Conservation (phyloP, 2,888 invertebrate genomes). For the Mythimna pallens region DNA sequence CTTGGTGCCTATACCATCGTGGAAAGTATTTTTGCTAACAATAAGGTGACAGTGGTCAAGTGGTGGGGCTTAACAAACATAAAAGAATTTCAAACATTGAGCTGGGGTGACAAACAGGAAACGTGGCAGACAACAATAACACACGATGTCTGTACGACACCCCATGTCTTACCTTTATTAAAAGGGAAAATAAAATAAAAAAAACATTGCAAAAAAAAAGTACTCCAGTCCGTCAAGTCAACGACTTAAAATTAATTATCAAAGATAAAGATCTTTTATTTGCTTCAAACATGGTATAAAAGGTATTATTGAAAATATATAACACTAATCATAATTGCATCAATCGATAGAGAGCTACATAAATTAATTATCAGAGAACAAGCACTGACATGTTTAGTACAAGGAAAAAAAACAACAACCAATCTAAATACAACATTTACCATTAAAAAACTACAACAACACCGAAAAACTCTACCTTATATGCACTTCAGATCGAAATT, state of each 20-base stretch:
- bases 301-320: no score
- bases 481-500: background rate
- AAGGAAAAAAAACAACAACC: background rate
- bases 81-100: background rate
- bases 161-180: rapidly evolving
- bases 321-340: background rate
- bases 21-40: background rate
- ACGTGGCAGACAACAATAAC: background rate
- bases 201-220: background rate
- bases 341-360: slow-evolving; percentile 23
- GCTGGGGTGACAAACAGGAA: no score
- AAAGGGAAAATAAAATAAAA: background rate
- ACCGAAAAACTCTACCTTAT: slow-evolving; percentile 5
- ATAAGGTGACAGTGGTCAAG: no score
- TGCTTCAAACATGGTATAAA: no score
- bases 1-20: background rate
- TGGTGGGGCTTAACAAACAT: no score
- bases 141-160: background rate
- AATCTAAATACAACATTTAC: background rate
- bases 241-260: background rate
- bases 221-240: background rate
- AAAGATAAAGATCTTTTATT: no score
- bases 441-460: no score
- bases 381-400: background rate
- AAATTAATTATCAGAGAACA: background rate